A percentile compares a stretch with the other conserved stretches of the same genome.
These are phyloP conservation scores for Tupaia tana DNA, from an alignment of 2,113 vertebrate genomes.

Conservation along the genomic window DNA sequence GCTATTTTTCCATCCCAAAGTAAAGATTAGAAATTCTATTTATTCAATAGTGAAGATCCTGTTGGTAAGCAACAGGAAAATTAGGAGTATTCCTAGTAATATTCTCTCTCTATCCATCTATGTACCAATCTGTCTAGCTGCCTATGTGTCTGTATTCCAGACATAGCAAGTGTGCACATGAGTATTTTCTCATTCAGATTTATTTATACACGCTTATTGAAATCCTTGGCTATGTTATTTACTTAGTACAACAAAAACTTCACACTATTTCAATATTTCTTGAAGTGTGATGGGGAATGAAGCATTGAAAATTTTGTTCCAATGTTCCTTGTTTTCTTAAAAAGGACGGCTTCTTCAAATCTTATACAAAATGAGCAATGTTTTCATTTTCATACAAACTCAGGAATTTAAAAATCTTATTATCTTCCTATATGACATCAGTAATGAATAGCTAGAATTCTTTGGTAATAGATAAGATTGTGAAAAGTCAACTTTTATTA, in stretches of 20 bases:
- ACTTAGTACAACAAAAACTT: neutral
- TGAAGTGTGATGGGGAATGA: neutral
- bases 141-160: neutral
- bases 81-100: neutral
- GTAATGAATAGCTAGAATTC: conserved; percentile 19
- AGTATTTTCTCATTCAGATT: neutral
- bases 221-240: neutral
- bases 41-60: neutral
- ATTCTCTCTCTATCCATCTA: neutral
- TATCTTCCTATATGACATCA: conserved; percentile 38
- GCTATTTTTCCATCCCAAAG: neutral
- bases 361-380: neutral
- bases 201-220: neutral
- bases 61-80: neutral
- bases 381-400: conserved; percentile 15
- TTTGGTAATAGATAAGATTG: neutral
- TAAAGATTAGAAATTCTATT: neutral
- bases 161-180: neutral
- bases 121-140: neutral
- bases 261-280: neutral
- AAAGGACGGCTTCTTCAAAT: neutral
- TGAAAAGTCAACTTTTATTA: conserved; percentile 53
- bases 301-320: neutral
- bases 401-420: conserved; percentile 48
- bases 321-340: neutral